These are phyloP conservation scores for Tuta absoluta DNA, from an alignment of 2,888 invertebrate genomes.

Conservation along the genomic window DNA sequence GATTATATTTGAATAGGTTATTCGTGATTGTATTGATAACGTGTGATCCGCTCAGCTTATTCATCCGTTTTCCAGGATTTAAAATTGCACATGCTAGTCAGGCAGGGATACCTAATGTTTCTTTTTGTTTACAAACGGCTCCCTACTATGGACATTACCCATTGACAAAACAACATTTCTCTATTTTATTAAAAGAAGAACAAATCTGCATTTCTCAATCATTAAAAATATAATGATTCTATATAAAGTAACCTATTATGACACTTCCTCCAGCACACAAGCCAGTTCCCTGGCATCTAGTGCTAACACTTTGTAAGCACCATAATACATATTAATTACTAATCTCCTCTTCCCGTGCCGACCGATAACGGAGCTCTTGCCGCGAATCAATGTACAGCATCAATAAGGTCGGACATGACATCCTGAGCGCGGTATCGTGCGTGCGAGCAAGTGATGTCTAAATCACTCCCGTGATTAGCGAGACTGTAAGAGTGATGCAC, in stretches of 20 bases:
- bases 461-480: constrained; percentile 54
- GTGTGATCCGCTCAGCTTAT: too few species aligned
- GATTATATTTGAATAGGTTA: too few species aligned
- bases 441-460: constrained; percentile 44
- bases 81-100: too few species aligned
- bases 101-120: too few species aligned
- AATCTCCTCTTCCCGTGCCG: constrained; percentile 12
- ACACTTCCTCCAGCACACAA: not conserved
- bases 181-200: too few species aligned
- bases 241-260: not conserved
- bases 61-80: too few species aligned
- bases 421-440: constrained; percentile 27
- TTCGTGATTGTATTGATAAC: too few species aligned
- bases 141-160: too few species aligned
- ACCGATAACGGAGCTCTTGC: constrained; percentile 19
- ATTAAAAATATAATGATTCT: too few species aligned
- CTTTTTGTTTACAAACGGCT: too few species aligned
- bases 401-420: constrained; percentile 27
- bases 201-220: too few species aligned
- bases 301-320: not conserved
- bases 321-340: constrained; percentile 13
- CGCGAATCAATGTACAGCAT: constrained; percentile 21
- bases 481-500: constrained; percentile 55
- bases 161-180: too few species aligned
- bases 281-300: not conserved